Conservation (phyloP, 2,113 vertebrate species). For the Aegotheles bennettii region DNA sequence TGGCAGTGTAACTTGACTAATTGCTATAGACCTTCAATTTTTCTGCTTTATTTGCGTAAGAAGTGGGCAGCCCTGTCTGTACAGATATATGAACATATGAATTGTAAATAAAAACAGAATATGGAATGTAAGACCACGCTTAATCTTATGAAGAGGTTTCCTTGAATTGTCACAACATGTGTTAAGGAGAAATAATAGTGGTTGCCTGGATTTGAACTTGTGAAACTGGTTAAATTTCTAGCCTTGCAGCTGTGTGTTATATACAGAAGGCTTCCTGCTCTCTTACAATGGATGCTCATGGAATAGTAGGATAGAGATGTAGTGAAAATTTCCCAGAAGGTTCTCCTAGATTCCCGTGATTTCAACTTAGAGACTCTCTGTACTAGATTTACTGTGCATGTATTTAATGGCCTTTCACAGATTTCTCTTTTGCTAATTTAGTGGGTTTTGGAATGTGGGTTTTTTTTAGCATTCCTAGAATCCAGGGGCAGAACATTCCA, state of each 20-base stretch:
- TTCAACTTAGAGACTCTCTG: background rate
- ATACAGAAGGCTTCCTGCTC: background rate
- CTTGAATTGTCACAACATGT: background rate
- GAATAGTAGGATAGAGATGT: background rate
- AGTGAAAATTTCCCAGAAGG: background rate
- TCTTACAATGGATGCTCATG: background rate
- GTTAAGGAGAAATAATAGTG: background rate
- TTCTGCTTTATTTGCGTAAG: conserved; percentile 5
- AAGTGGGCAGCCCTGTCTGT: conserved; percentile 25
- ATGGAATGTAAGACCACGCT: background rate
- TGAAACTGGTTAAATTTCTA: background rate
- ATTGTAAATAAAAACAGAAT: background rate
- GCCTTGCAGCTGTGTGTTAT: background rate
- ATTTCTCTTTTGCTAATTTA: background rate
- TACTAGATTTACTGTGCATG: background rate
- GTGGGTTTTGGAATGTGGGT: background rate
- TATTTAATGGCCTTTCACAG: background rate
- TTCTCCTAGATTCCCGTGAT: background rate
- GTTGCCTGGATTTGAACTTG: background rate
- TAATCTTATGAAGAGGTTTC: background rate
- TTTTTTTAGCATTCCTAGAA: background rate
- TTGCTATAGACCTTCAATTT: conserved; percentile 43
- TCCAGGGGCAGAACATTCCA: background rate
- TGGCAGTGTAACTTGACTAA: conserved; percentile 36
- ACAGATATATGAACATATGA: background rate